Evolutionary conservation across 2,888 invertebrate genomes (phyloP), one percentile per base, ranked within the genome.

Genomic region (Caenorhabditis auriculariae): DNA sequence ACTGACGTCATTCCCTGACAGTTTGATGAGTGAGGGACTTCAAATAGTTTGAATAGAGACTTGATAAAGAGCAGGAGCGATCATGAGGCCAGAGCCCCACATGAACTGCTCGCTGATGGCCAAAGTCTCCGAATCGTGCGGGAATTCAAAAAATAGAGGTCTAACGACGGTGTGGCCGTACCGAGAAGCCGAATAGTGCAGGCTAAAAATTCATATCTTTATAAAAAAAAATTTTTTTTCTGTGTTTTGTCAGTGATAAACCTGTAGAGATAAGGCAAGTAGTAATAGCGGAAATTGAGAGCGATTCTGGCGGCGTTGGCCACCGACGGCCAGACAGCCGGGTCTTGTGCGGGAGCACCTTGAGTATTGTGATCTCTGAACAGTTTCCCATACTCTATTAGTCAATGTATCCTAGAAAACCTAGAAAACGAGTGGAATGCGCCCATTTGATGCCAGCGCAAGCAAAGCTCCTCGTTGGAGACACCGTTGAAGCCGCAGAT

Each of bases 361-460:
- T 59, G 37, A 17, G 62, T 57, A 42, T 74, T 72, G 61, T 74
- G 74, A 43, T 69, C 62, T 39, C 69, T 62, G 46, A 37, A 24
- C 4, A 24, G 27, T 24, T 1, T 15, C 7, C n/a, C 26, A 23
- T 23, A 56, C 37, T 0, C 12, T 23, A n/a, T 23, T 12, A n/a
- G n/a, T n/a, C n/a, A n/a, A n/a, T n/a, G n/a, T n/a, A n/a, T n/a
- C n/a, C n/a, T n/a, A n/a, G n/a, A 28, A 23, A 21, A 68, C 68
- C 69, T 54, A 44, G 60, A 76, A 60, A 76, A 76, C 6, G 72
- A 62, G 28, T 78, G 76, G 57, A 78, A 77, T 5, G 77, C 76
- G 19, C 77, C 77, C 26, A 76, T 60, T 53, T 77, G 77, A 49
- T 77, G 77, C 89, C 89, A 89, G 68, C 88, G 85, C 0, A 88